A percentile compares a stretch with the other conserved stretches of the same genome.
Evolutionary conservation across 2,888 invertebrate genomes (phyloP).

Genomic region (Halocaridina rubra): DNA sequence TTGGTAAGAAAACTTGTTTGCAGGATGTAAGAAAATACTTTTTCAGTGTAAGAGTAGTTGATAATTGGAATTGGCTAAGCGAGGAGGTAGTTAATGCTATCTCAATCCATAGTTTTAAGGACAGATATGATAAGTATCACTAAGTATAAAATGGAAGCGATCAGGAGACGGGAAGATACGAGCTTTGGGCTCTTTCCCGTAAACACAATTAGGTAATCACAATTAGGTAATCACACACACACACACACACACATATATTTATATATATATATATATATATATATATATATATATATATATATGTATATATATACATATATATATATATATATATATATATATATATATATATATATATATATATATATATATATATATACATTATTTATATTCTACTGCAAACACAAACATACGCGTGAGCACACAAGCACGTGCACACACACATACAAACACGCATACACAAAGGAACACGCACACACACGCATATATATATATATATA

Average conservation of each 20-base stretch:
- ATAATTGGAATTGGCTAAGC: too few relatives aligned
- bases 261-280: not conserved
- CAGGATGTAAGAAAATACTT: too few relatives aligned
- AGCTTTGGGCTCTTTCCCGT: too few relatives aligned
- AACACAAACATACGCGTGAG: not conserved
- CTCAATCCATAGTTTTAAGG: too few relatives aligned
- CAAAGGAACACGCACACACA: not conserved
- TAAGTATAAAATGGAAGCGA: too few relatives aligned
- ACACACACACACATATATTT: not conserved
- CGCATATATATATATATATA: not conserved
- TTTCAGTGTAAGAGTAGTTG: too few relatives aligned
- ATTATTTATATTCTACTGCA: not conserved
- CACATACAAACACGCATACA: not conserved
- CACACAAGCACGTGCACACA: too few relatives aligned
- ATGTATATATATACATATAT: not conserved
- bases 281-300: not conserved
- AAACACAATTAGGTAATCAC: not conserved
- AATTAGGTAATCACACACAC: not conserved
- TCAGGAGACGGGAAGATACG: too few relatives aligned
- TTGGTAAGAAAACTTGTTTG: too few relatives aligned
- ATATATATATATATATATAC: constrained; percentile 1
- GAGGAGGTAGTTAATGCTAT: too few relatives aligned
- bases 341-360: not conserved
- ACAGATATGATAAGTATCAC: too few relatives aligned
- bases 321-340: not conserved